Evolutionary conservation across 2,797 vertebrate genomes (phyloP), one percentile per base, ranked within the genome.

Genomic region (Liasis olivaceus): DNA sequence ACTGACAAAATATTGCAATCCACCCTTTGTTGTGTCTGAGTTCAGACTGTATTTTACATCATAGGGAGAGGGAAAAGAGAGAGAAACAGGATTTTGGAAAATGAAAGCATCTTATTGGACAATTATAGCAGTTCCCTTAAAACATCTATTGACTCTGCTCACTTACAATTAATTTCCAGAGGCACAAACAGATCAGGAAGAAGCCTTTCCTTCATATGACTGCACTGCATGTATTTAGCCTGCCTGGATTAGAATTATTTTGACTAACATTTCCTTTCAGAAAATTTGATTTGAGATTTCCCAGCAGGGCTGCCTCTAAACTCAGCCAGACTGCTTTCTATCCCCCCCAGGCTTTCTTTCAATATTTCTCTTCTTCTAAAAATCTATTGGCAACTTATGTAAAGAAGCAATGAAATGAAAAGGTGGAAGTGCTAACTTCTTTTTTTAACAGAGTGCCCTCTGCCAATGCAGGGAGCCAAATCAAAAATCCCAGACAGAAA

Each of bases 161-260:
- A 94, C 91, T 95, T 96, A 96, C 96, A 97, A 97, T 98, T 97
- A 97, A 94, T 96, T 95, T 96, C 96, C 94, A 95, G 97, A 97
- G 95, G 96, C 93, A 95, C 93, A 97, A 97, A 96, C 96, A 97
- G 97, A 97, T 97, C 97, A 95, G 96, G 95, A 93, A 97, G 94
- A 96, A 95, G 97, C 97, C 88, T 95, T 96, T 97, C 96, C 96
- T 97, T 97, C 97, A 95, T 97, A 97, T 97, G 97, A 97, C 96
- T 98, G 98, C 98, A 98, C 97, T 97, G 96, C 97, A 93, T 97
- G 96, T 97, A 97, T 98, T 98, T 97, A 97, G 31, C 96, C 96
- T 97, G 94, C 94, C 97, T 97, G 96, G 96, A 98, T 98, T 98
- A 97, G 97, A 98, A 97, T 97, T 97, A 97, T 95, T 98, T 98